Conservation (phyloP, 2,113 vertebrate genomes). For the Turnix velox region DNA sequence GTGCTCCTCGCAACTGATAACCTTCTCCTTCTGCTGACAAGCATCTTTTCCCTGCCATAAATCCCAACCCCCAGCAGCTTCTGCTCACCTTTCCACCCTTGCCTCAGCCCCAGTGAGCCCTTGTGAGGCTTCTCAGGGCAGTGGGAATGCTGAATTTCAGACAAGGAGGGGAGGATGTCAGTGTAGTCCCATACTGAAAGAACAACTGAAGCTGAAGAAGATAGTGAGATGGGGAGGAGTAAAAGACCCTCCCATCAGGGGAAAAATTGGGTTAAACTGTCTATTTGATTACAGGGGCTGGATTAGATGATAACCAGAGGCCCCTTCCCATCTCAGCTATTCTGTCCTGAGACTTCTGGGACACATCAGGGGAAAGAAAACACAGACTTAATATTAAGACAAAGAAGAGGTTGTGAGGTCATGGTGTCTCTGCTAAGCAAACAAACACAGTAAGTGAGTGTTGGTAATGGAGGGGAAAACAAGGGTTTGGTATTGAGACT, state of each 20-base stretch:
- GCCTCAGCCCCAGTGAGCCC: neutral
- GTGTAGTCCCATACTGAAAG: no score
- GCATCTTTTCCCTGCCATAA: conserved; percentile 31
- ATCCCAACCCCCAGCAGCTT: conserved; percentile 14
- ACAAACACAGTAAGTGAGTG: neutral
- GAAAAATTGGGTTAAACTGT: neutral
- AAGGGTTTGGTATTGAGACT: neutral
- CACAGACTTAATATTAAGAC: neutral
- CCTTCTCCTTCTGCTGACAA: conserved; percentile 40
- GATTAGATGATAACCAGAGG: neutral
- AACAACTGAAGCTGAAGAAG: neutral
- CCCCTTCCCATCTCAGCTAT: neutral
- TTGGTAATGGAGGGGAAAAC: neutral
- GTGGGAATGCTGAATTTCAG: neutral
- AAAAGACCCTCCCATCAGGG: neutral
- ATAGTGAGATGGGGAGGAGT: neutral
- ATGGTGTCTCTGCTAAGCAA: neutral
- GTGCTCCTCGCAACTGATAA: conserved; percentile 50
- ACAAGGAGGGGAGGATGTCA: neutral
- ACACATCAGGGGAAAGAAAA: neutral
- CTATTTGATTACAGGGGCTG: neutral
- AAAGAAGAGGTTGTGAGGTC: neutral
- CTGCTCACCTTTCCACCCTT: conserved; percentile 3
- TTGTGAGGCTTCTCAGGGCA: neutral
- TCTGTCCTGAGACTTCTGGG: neutral